Evolutionary conservation across 2,888 invertebrate genomes (phyloP), one percentile per base, ranked within the genome.

Genomic region (Allacma fusca): DNA sequence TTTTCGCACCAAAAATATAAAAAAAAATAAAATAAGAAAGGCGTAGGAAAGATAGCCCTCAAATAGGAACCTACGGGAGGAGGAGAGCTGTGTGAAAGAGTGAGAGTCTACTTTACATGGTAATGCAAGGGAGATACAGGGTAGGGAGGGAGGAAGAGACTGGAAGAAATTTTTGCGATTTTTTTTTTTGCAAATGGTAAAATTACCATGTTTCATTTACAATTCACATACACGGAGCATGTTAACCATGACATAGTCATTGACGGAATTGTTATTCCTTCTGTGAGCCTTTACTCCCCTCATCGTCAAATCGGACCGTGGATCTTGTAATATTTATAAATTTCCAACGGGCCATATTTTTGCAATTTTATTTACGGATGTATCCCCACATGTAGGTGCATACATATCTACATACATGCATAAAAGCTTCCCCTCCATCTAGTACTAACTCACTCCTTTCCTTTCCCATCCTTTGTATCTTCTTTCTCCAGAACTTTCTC

Each of bases 231-330:
- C n/a, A n/a, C 21, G 9, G 29, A 40, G 44, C 69, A 21, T 43
- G 69, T 70, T 70, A 43, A 40, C 44, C 71, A 71, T 21, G 71
- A 71, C 71, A 71, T 57, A 71, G 68, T 26, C 71, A 71, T 71
- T 71, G 71, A 28, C 71, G 57, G 57, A 57, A 71, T 71, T 71
- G 50, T 71, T 71, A 71, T 71, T 71, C 68, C n/a, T 19, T n/a
- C 2, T 40, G 40, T 13, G 40, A 1, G 68, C 19, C 26, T 50
- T 2, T 24, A 12, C 21, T 62, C 4, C 9, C 19, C 68, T 68
- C 23, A 34, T 34, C 67, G 2, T 13, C 7, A 34, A 67, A 34
- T 68, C 68, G 21, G 7, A 28, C 50, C 16, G n/a, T 50, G 2
- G 19, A 50, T 50, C 50, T 19, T 50, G 5, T 5, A 40, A 40